These are phyloP conservation scores for Musca vetustissima DNA, from an alignment of 1,140 invertebrate genomes.

Conservation along the genomic window DNA sequence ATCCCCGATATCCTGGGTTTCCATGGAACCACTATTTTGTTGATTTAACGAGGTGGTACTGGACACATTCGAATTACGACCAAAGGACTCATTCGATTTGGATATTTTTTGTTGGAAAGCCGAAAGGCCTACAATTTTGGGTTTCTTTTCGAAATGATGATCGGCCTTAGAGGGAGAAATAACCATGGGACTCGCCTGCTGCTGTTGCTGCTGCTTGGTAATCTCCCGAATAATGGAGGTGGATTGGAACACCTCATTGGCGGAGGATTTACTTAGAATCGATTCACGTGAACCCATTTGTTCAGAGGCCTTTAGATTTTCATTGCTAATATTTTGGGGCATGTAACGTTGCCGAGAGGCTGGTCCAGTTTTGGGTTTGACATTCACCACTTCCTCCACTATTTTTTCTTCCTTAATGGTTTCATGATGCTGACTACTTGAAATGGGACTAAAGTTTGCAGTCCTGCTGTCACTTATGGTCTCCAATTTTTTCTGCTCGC, in stretches of 20 bases:
- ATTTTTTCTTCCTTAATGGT: background rate
- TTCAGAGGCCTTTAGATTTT: constrained; percentile 11
- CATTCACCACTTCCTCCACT: constrained; percentile 29
- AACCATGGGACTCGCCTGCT: background rate
- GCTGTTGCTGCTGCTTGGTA: constrained; percentile 32
- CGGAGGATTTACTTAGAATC: constrained; percentile 39
- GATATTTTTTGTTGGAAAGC: constrained; percentile 59
- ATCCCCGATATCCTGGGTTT: constrained; percentile 33
- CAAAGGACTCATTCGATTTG: constrained; percentile 51
- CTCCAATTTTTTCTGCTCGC: too few species aligned
- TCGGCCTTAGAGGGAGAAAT: constrained; percentile 31
- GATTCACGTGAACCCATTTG: background rate
- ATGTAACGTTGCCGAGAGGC: constrained; percentile 59
- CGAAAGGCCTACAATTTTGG: constrained; percentile 59
- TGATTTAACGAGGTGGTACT: too few species aligned
- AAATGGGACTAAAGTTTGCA: constrained; percentile 45
- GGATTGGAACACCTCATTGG: constrained; percentile 47
- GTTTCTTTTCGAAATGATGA: constrained; percentile 48
- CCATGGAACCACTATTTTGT: too few species aligned
- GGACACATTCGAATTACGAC: background rate
- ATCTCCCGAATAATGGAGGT: constrained; percentile 45
- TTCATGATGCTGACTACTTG: background rate
- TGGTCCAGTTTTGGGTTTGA: constrained; percentile 55
- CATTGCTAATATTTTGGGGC: constrained; percentile 57
- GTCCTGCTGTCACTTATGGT: constrained; percentile 28